phyloP scores from a whole-genome alignment of 1,140 invertebrate species.

The Eciton burchellii region DNA sequence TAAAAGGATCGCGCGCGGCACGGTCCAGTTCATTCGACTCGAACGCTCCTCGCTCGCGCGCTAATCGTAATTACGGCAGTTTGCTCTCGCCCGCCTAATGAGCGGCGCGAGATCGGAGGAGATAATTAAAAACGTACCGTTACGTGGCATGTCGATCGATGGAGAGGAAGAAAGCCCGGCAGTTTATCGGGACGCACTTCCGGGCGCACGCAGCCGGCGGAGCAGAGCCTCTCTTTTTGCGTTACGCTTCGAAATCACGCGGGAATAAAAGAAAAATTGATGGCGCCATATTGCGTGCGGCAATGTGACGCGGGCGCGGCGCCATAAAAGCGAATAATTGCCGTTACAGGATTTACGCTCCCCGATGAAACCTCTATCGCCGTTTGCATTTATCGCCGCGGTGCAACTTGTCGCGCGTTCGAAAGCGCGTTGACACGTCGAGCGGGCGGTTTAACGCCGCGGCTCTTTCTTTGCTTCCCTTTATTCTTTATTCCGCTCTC shows the following conservation, averaged over 20 bases:
- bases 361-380: conserved; percentile 31
- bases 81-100: conserved; percentile 5
- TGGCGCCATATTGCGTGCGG: conserved; percentile 36
- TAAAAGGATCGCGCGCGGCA: conserved; percentile 16
- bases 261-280: conserved; percentile 54
- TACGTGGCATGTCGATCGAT: conserved; percentile 16
- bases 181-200: conserved; percentile 22
- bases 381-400: conserved; percentile 13
- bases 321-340: conserved; percentile 55
- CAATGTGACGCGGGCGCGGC: conserved; percentile 24
- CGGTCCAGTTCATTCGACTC: neutral
- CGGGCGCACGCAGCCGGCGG: neutral
- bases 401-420: neutral
- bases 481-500: too few species aligned
- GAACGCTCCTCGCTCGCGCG: conserved; percentile 4
- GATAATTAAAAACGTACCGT: conserved; percentile 41
- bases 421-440: neutral
- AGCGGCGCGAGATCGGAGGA: neutral
- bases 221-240: conserved; percentile 14
- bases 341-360: conserved; percentile 40
- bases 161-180: conserved; percentile 36
- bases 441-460: neutral
- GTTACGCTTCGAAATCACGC: conserved; percentile 31
- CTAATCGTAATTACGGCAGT: conserved; percentile 41
- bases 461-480: neutral